Conservation (phyloP, 2,888 invertebrate species). For the Tuta absoluta region DNA sequence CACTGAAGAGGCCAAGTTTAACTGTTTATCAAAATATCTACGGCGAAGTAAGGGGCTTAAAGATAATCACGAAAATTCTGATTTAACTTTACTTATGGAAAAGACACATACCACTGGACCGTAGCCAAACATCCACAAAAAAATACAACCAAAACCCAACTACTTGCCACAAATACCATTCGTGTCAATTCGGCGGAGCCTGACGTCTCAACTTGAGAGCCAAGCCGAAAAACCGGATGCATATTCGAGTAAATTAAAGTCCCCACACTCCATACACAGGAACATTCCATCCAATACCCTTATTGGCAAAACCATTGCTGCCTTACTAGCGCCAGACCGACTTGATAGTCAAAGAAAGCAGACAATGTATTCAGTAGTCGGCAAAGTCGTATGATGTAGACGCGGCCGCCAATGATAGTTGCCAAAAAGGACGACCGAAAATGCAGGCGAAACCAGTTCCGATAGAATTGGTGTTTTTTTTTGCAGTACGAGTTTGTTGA, state of each 20-base stretch:
- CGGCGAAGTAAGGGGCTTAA: too few species aligned
- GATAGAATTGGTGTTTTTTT: slow-evolving; percentile 39
- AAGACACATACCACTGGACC: not conserved
- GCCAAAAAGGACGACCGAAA: slow-evolving; percentile 29
- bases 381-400: not conserved
- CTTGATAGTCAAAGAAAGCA: not conserved
- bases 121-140: not conserved
- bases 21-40: too few species aligned
- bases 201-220: not conserved
- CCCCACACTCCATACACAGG: not conserved
- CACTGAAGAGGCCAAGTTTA: too few species aligned
- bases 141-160: not conserved
- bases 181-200: not conserved
- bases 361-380: not conserved
- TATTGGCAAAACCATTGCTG: not conserved
- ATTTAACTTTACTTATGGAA: not conserved
- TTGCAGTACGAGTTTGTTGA: slow-evolving; percentile 37
- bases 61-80: too few species aligned
- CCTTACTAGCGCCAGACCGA: too few species aligned
- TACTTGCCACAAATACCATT: slow-evolving; percentile 2
- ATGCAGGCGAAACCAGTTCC: slow-evolving; percentile 37
- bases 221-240: slow-evolving; percentile 23
- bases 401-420: slow-evolving; percentile 14
- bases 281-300: not conserved
- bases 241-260: slow-evolving; percentile 16